These are phyloP conservation scores for Turritopsis rubra DNA, from an alignment of 30 jellyfish, hydroid and myxozoan genomes.

Conservation along the genomic window DNA sequence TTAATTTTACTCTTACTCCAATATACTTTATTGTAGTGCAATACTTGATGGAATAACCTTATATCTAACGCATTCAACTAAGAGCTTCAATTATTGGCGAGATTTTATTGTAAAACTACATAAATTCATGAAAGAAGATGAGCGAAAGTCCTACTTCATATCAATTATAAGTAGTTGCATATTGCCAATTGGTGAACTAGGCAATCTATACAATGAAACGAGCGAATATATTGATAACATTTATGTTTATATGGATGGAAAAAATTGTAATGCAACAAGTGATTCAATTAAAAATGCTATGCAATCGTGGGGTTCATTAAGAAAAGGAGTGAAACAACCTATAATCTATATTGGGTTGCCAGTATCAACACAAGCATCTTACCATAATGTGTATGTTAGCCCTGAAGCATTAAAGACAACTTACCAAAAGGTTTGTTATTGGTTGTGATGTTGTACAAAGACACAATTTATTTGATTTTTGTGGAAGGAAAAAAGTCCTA, in stretches of 20 bases:
- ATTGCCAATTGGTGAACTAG: not conserved
- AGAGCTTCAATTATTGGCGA: not conserved
- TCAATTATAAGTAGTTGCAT: not conserved
- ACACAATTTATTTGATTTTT: not conserved
- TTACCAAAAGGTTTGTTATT: not conserved
- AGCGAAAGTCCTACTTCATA: not conserved
- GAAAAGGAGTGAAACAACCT: not conserved
- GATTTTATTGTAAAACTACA: not conserved
- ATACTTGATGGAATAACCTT: constrained; percentile 7
- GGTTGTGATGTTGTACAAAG: not conserved
- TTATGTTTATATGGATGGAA: not conserved
- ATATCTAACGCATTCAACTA: not conserved
- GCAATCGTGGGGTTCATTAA: not conserved
- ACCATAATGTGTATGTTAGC: constrained; percentile 1
- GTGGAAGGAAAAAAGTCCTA: not conserved
- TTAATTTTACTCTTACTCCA: too few relatives aligned
- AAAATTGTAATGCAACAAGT: not conserved
- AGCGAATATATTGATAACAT: not conserved
- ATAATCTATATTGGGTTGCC: not conserved
- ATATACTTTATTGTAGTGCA: not conserved
- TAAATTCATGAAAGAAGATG: constrained; percentile 2
- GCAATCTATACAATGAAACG: not conserved
- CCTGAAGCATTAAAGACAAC: not conserved
- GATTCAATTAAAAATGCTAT: not conserved
- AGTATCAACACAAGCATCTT: not conserved